Base-by-base conservation (phyloP, 2,113 vertebrate species). In the Paradoxurus hermaphroditus region DNA sequence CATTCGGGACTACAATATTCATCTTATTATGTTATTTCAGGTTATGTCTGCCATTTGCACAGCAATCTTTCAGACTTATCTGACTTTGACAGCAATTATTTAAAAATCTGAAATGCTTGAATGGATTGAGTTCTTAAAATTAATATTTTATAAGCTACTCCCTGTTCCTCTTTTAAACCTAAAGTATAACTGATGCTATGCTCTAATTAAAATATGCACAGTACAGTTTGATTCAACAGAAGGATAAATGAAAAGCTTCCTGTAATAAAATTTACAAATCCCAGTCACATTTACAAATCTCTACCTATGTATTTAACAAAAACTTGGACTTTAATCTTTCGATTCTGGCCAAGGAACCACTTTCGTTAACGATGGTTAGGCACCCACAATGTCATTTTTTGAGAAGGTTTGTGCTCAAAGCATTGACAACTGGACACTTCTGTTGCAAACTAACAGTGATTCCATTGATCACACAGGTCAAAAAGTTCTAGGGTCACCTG, bases 141-240 rank as follows among this genome's bases (percentile, higher is more conserved):
- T 89, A 92, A 87, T 92, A 94, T 95, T 95, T 96, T 83, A 87
- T 94, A 87, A 73, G 31, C 34, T 90, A 49, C 15, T 92, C 84
- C 51, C 63, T 90, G 39, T 49, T 87, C 53, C 34, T 88, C 49
- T 88, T 93, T 75, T 51, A 86, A 90, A 87, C 29, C 46, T 83
- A 39, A 72, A 46, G 46, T 46, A 29, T 59, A 92, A 82, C 59
- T 78, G 46, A 83, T 70, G 9, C 29, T 92, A 11, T n/a, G 19
- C 1, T 65, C 41, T 94, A 72, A 96, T 92, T 96, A 97, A 94
- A 92, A 89, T 18, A 25, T 13, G 7, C 15, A n/a, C 18, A 56
- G n/a, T 87, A 36, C 31, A 87, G 39, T 93, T 70, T 72, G 51
- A 93, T 19, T 94, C 78, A 75, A 86, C 21, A 67, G 31, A 79